A percentile compares a stretch with the other conserved stretches of the same genome.
phyloP scores from a whole-genome alignment of 2,113 vertebrate genomes.

The Pygoscelis adeliae region DNA sequence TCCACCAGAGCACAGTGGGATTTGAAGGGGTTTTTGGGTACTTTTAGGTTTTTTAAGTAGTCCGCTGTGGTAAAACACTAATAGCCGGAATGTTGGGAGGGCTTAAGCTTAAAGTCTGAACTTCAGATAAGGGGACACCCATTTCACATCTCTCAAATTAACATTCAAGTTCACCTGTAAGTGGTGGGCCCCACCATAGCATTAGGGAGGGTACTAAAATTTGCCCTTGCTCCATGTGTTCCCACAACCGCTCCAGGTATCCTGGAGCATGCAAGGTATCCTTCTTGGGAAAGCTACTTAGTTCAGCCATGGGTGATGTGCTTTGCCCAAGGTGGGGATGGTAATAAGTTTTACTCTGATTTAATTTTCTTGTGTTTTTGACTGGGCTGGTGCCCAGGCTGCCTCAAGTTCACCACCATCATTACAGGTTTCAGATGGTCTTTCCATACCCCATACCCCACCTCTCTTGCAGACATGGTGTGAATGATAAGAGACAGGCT shows the following conservation, averaged over 20 bases:
- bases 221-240: neutral
- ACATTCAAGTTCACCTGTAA: neutral
- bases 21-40: neutral
- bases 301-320: neutral
- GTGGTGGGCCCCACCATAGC: neutral
- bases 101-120: constrained; percentile 6
- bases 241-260: neutral
- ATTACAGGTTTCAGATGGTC: neutral
- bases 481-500: neutral
- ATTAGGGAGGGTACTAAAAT: neutral
- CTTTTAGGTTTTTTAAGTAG: neutral
- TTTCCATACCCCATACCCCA: neutral
- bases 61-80: neutral
- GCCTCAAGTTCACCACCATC: neutral
- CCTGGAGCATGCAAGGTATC: neutral
- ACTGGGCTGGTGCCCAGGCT: neutral
- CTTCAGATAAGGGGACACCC: neutral
- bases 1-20: neutral
- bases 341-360: neutral
- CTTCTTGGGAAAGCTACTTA: neutral
- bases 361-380: neutral
- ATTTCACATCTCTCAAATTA: neutral
- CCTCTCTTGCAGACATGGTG: neutral
- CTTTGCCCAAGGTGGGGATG: neutral
- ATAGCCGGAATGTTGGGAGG: neutral